Evolutionary conservation across 2,113 vertebrate genomes (phyloP).

Genomic region (Scolopax mira): DNA sequence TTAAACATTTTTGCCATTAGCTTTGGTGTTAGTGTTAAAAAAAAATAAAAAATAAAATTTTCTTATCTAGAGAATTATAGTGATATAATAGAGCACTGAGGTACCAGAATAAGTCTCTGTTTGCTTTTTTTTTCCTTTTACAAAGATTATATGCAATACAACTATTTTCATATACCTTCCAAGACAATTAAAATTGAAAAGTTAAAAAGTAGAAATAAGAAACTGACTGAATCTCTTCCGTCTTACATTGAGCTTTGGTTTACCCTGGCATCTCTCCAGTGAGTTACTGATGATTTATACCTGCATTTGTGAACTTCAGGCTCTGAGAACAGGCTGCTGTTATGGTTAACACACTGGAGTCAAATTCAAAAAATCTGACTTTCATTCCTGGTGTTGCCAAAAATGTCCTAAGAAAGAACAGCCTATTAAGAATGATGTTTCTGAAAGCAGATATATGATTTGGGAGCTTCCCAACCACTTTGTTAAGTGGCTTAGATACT

Average conservation of each 20-base stretch:
- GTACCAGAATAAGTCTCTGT: neutral
- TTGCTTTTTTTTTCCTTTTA: neutral
- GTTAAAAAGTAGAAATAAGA: neutral
- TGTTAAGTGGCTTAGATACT: neutral
- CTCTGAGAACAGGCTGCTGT: neutral
- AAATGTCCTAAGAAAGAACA: neutral
- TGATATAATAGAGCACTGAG: neutral
- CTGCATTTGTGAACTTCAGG: neutral
- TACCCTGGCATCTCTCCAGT: constrained; percentile 20
- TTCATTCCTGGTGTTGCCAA: neutral
- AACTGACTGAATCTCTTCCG: neutral
- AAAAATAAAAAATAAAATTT: neutral
- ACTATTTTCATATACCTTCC: neutral
- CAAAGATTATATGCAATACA: neutral
- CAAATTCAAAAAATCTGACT: neutral
- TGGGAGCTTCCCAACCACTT: neutral
- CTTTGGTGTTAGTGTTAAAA: neutral
- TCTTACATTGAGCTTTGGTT: neutral
- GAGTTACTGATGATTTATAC: constrained; percentile 24
- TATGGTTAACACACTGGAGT: neutral
- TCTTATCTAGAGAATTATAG: neutral
- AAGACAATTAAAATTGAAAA: neutral
- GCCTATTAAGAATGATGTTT: neutral
- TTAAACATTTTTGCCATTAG: neutral
- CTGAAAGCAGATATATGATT: neutral